Evolutionary conservation across 2,113 vertebrate species (phyloP), one percentile per base, ranked within the genome.

Genomic region (Perca schrenkii): DNA sequence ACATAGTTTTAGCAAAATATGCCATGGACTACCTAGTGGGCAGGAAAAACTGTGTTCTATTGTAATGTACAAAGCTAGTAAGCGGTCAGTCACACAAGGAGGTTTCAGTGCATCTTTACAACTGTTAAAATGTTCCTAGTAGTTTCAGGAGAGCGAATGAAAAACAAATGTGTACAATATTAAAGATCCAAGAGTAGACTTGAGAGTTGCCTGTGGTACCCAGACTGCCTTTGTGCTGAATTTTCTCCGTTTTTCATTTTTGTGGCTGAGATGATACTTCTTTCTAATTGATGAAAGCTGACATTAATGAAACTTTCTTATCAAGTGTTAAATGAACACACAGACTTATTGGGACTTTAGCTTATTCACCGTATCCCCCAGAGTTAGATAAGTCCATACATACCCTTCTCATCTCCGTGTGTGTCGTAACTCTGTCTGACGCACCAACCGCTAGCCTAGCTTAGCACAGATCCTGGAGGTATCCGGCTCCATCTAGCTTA

Each of bases 1-100:
- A 86, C 78, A 88, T 57, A 64, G 62, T 77, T 84, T 80, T 78
- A 67, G 62, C 64, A 84, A 91, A 89, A 25, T 25, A 25, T 88
- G 88, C 85, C 85, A 82, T 62, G 64, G 60, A 74, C 84, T 65
- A 79, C 89, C 78, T 67, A 74, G 67, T 82, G 83, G 86, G 89
- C 71, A 74, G 53, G 68, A 77, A 72, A 80, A 76, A 67, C 17
- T 25, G 3, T 58, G 28, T 58, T 71, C 46, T 69, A 70, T 74
- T 72, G 83, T 64, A 83, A 86, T 81, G 78, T 63, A 77, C 71
- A 28, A 43, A 82, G 60, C 25, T 49, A 46, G 74, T 69, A 54
- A 85, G 61, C 69, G 90, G 87, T 86, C 80, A 85, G 65, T 89
- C 80, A 85, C 73, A 77, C 17, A 54, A 31, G 52, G 60, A 77